phyloP scores from a whole-genome alignment of 2,113 vertebrate genomes.

The Pseudorasbora parva region DNA sequence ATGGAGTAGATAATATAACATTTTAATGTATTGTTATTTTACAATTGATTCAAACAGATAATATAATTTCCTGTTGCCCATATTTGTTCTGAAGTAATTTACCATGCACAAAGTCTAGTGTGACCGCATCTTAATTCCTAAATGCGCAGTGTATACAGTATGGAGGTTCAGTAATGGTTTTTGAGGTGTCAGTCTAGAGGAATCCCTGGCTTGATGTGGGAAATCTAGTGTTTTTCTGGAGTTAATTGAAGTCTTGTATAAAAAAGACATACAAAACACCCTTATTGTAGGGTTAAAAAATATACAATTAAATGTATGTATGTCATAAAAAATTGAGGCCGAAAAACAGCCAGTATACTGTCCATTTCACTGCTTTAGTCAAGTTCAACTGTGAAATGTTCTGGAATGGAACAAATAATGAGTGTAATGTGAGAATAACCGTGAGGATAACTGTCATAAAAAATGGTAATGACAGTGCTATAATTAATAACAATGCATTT shows the following conservation, averaged over 20 bases:
- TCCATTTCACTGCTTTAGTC: conserved; percentile 65
- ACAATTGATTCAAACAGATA: neutral
- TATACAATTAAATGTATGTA: conserved; percentile 61
- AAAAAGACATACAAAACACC: conserved; percentile 62
- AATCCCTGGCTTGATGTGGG: conserved; percentile 60
- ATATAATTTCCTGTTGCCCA: neutral
- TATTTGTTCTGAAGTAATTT: neutral
- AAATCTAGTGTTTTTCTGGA: conserved; percentile 63
- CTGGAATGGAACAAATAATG: neutral
- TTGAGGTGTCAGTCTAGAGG: conserved; percentile 61
- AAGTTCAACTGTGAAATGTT: conserved; percentile 41
- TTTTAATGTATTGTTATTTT: neutral
- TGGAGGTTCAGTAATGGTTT: conserved; percentile 63
- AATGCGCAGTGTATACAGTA: conserved; percentile 60
- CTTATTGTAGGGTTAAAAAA: conserved; percentile 67
- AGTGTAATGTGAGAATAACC: conserved; percentile 21
- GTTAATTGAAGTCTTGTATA: conserved; percentile 42
- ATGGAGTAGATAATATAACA: neutral
- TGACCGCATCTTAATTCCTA: neutral
- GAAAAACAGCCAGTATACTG: conserved; percentile 60
- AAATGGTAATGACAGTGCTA: conserved; percentile 69
- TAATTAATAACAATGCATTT: conserved; percentile 62
- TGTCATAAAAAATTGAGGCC: conserved; percentile 63
- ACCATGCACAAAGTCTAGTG: neutral
- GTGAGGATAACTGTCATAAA: conserved; percentile 64